Conservation (phyloP, 2,888 invertebrate species). For the Eremobia ochroleuca region DNA sequence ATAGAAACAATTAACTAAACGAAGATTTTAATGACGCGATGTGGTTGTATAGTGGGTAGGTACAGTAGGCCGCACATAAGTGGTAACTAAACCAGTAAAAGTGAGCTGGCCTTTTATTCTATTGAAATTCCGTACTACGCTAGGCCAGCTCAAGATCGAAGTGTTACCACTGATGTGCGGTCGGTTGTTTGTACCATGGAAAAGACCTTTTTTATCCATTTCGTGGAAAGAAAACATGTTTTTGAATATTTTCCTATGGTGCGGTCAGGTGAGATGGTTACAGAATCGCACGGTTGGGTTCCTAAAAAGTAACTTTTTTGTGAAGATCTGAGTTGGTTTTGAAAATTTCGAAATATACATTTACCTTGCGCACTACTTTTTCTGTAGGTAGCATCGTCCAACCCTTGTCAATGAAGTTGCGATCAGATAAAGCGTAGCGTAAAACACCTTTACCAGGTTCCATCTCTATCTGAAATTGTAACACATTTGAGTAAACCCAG, state of each 20-base stretch:
- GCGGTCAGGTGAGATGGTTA: too few relatives aligned
- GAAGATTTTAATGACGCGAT: background rate
- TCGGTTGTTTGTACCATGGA: background rate
- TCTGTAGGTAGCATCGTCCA: conserved; percentile 89
- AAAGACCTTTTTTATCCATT: background rate
- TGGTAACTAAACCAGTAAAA: background rate
- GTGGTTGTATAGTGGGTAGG: background rate
- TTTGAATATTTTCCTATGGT: background rate
- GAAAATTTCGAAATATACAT: background rate
- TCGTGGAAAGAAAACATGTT: background rate
- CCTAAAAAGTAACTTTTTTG: too few relatives aligned
- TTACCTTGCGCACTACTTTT: conserved; percentile 86
- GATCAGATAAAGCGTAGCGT: conserved; percentile 84
- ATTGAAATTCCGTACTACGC: too few relatives aligned
- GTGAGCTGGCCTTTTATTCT: background rate
- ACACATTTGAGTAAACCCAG: background rate
- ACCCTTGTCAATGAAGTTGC: conserved; percentile 85
- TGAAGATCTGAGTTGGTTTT: background rate
- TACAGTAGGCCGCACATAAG: too few relatives aligned
- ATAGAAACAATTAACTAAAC: background rate
- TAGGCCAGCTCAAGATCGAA: too few relatives aligned
- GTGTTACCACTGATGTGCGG: background rate
- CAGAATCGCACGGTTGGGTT: too few relatives aligned
- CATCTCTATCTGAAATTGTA: conserved; percentile 74
- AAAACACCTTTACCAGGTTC: conserved; percentile 78